Conservation (phyloP, 2,888 invertebrate genomes). For the Zhuqinia jingwanae region DNA sequence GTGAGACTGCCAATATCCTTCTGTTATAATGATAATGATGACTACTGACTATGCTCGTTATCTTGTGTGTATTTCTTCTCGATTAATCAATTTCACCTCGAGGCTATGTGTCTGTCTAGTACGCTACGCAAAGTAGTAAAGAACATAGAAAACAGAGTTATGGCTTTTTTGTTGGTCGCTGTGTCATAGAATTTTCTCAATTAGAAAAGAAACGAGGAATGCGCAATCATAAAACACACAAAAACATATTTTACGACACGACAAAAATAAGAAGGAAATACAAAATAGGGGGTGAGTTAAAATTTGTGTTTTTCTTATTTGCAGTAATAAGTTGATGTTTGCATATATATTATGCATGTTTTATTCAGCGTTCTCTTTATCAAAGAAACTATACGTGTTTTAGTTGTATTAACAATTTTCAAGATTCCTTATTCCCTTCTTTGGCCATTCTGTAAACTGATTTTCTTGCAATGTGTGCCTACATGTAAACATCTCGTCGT, state of each 20-base stretch:
- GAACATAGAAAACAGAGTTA: neutral
- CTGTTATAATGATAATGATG: neutral
- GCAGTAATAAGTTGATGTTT: neutral
- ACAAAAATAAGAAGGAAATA: neutral
- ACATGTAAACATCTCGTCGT: conserved; percentile 14
- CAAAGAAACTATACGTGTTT: too few relatives aligned
- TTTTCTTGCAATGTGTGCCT: conserved; percentile 15
- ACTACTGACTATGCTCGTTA: neutral
- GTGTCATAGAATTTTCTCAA: neutral
- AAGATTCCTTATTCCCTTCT: too few relatives aligned
- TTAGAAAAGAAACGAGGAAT: neutral
- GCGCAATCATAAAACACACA: neutral
- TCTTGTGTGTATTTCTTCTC: conserved; percentile 21
- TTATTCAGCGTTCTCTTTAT: too few relatives aligned
- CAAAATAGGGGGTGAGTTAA: too few relatives aligned
- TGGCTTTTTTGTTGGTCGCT: neutral
- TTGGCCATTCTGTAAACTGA: conserved; percentile 23
- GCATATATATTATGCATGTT: neutral
- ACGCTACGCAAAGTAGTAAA: neutral
- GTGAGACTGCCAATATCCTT: neutral
- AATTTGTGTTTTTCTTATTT: too few relatives aligned
- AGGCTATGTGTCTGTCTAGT: conserved; percentile 22
- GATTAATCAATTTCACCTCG: conserved; percentile 64
- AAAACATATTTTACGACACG: neutral
- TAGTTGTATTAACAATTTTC: too few relatives aligned